A percentile compares a stretch with the other conserved stretches of the same genome.
phyloP scores from a whole-genome alignment of 2,797 vertebrate species.

The Percopsis omiscomaycus region DNA sequence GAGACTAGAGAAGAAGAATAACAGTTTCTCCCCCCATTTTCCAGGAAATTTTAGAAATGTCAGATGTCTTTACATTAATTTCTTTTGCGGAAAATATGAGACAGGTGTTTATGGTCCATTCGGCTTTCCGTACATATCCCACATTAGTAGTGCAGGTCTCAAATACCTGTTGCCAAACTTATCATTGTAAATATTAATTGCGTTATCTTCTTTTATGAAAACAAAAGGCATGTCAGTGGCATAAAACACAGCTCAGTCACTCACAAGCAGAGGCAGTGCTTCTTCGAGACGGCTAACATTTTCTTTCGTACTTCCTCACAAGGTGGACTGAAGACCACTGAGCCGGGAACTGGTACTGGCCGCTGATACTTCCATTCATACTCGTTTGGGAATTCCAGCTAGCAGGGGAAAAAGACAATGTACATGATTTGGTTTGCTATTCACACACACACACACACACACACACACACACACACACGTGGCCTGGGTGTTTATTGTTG shows the following conservation, averaged over 20 bases:
- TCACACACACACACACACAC: neutral
- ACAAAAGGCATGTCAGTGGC: too few species aligned
- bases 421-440: neutral
- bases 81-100: too few species aligned
- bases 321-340: slow-evolving; percentile 41
- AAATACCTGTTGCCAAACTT: too few species aligned
- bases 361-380: slow-evolving; percentile 65
- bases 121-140: too few species aligned
- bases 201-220: too few species aligned
- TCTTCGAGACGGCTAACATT: slow-evolving; percentile 66
- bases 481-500: neutral
- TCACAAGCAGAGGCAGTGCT: slow-evolving; percentile 74
- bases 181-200: too few species aligned
- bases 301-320: slow-evolving; percentile 68
- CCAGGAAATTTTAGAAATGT: too few species aligned
- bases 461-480: neutral
- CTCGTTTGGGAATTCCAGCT: slow-evolving; percentile 69
- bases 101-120: too few species aligned
- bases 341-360: slow-evolving; percentile 50
- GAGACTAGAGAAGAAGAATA: slow-evolving; percentile 70
- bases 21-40: neutral
- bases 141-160: too few species aligned
- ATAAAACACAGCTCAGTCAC: slow-evolving; percentile 19
- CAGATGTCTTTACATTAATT: too few species aligned
- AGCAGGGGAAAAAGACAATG: neutral